These are phyloP conservation scores for Microctonus aethiopoides DNA, from an alignment of 2,888 invertebrate species.

Conservation along the genomic window DNA sequence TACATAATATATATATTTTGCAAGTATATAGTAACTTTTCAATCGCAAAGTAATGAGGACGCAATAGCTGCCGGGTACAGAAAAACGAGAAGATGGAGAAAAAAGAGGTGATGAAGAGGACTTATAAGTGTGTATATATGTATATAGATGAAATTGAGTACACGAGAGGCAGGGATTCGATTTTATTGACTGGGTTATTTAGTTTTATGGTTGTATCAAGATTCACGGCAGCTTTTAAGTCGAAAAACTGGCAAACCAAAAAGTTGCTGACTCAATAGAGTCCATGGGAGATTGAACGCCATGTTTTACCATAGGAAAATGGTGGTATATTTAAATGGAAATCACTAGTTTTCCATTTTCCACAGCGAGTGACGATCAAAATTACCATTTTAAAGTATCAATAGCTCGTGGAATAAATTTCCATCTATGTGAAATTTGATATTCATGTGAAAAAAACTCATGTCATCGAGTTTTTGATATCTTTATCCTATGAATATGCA, in stretches of 20 bases:
- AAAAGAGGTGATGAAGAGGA: not conserved
- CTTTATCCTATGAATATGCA: not conserved
- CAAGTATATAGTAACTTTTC: not conserved
- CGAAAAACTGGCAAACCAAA: constrained; percentile 16
- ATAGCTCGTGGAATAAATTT: not conserved
- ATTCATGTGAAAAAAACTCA: not conserved
- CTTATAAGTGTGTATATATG: not conserved
- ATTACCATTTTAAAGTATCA: not conserved
- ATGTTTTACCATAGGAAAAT: not conserved
- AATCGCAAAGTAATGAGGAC: not conserved
- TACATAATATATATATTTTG: not conserved
- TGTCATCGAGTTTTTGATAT: not conserved
- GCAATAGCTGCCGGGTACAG: not conserved
- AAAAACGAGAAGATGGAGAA: constrained; percentile 1
- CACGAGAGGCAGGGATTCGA: constrained; percentile 14
- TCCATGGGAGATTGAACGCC: constrained; percentile 10
- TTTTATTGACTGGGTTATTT: constrained; percentile 34
- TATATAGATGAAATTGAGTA: constrained; percentile 14
- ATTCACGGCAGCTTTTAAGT: constrained; percentile 31
- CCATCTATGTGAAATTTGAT: not conserved
- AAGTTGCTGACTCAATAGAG: constrained; percentile 17
- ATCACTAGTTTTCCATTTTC: too few relatives aligned
- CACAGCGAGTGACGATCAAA: not conserved
- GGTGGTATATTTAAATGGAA: not conserved
- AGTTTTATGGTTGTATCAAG: constrained; percentile 32